phyloP scores from a whole-genome alignment of 2,888 invertebrate genomes.

The Drosophila imparisetae region DNA sequence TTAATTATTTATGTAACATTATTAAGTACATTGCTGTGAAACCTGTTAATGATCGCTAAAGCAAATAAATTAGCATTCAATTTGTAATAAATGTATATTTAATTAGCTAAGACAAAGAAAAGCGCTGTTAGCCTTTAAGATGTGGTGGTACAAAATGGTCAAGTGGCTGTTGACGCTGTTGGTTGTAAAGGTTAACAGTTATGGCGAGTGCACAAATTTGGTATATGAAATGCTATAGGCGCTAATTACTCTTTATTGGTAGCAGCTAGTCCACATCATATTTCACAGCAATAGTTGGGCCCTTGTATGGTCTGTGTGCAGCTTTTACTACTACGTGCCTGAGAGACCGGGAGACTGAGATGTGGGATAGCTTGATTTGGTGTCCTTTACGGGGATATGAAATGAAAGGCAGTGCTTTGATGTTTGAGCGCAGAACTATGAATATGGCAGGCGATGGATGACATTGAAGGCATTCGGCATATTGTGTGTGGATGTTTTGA shows the following conservation, averaged over 20 bases:
- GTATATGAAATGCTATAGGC: constrained; percentile 48
- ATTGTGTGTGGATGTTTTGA: constrained; percentile 14
- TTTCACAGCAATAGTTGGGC: constrained; percentile 74
- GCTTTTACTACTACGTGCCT: constrained; percentile 72
- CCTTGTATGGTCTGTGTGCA: constrained; percentile 68
- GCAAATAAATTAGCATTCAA: not conserved
- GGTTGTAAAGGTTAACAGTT: constrained; percentile 31
- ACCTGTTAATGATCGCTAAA: not conserved
- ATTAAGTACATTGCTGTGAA: not conserved
- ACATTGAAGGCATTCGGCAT: constrained; percentile 63
- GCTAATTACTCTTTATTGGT: constrained; percentile 73
- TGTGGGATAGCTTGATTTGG: constrained; percentile 75
- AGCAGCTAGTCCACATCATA: constrained; percentile 68
- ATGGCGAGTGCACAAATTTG: constrained; percentile 52
- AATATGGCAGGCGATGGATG: constrained; percentile 54
- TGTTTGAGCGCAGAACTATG: constrained; percentile 67
- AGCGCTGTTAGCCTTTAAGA: not conserved
- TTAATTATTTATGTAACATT: not conserved
- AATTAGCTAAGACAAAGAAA: not conserved
- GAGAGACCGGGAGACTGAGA: constrained; percentile 37
- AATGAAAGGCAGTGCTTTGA: constrained; percentile 76
- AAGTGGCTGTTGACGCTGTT: not conserved
- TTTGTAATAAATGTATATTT: not conserved
- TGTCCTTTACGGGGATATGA: constrained; percentile 60
- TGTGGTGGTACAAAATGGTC: not conserved